phyloP scores from a whole-genome alignment of 2,888 invertebrate genomes.

The Malacosoma neustria region DNA sequence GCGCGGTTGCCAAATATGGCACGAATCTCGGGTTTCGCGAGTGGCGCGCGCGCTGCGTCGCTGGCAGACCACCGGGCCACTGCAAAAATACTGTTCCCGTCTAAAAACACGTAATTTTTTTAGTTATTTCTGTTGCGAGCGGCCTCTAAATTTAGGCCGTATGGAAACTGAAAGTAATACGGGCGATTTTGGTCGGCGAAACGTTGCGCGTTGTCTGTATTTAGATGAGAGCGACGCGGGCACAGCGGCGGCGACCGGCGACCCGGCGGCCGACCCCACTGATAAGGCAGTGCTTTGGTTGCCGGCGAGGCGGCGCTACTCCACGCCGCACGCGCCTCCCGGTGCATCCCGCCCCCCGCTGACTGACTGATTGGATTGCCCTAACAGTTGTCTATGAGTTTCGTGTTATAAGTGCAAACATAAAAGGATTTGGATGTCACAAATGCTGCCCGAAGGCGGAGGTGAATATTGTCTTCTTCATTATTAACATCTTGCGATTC shows the following conservation, averaged over 20 bases:
- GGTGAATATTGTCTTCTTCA: constrained; percentile 39
- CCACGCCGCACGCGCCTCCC: constrained; percentile 9
- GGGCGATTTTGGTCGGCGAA: constrained; percentile 66
- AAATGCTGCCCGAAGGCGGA: constrained; percentile 65
- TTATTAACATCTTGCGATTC: too few species aligned
- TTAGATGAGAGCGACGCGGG: constrained; percentile 58
- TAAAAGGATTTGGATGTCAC: constrained; percentile 58
- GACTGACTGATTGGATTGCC: constrained; percentile 15
- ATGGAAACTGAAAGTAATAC: constrained; percentile 70
- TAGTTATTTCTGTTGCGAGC: constrained; percentile 62
- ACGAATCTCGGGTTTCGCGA: constrained; percentile 70
- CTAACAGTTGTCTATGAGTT: constrained; percentile 28
- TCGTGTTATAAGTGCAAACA: constrained; percentile 19
- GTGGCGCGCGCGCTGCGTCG: constrained; percentile 33
- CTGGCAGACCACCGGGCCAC: constrained; percentile 47
- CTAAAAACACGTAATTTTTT: constrained; percentile 69
- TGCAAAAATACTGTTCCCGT: constrained; percentile 60
- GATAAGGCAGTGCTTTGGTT: constrained; percentile 6
- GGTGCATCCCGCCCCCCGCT: constrained; percentile 12
- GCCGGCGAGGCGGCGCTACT: constrained; percentile 3
- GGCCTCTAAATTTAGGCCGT: constrained; percentile 72
- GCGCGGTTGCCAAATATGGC: constrained; percentile 66
- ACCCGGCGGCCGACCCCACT: constrained; percentile 10
- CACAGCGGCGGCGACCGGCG: constrained; percentile 20
- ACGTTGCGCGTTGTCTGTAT: constrained; percentile 67